Evolutionary conservation across 1,140 invertebrate species (phyloP).

Genomic region (Homarus americanus): DNA sequence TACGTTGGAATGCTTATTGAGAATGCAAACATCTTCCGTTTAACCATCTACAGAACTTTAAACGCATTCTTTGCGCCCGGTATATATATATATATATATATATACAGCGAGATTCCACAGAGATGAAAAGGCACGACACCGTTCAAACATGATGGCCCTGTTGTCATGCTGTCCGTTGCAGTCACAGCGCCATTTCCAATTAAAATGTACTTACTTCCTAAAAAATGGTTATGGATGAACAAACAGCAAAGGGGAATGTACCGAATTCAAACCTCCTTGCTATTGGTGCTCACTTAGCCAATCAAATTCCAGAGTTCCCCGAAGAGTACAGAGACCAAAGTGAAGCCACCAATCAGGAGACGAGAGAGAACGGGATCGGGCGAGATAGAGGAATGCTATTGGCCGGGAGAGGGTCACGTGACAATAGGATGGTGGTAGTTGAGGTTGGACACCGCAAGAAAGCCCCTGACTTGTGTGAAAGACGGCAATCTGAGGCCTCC

Average conservation of each 20-base stretch:
- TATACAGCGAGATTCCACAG: conserved; percentile 62
- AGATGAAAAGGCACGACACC: conserved; percentile 73
- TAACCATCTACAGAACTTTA: conserved; percentile 65
- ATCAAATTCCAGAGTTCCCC: conserved; percentile 62
- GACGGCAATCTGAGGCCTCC: conserved; percentile 49
- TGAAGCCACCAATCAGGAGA: conserved; percentile 70
- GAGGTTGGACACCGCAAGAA: conserved; percentile 5
- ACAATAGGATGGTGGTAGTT: conserved; percentile 3
- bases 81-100: conserved; percentile 58
- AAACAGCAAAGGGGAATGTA: conserved; percentile 72
- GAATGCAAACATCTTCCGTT: conserved; percentile 72
- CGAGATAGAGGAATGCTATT: conserved; percentile 60
- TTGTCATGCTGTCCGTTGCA: conserved; percentile 54
- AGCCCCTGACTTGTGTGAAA: conserved; percentile 39
- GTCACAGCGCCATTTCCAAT: conserved; percentile 66
- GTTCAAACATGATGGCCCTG: conserved; percentile 70
- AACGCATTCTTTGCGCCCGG: conserved; percentile 55
- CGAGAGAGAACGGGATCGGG: conserved; percentile 66
- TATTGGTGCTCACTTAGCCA: conserved; percentile 70
- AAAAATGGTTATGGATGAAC: conserved; percentile 64
- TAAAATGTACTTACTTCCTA: conserved; percentile 64
- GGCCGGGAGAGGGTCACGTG: conserved; percentile 25
- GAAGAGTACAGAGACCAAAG: conserved; percentile 66
- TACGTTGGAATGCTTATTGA: conserved; percentile 73
- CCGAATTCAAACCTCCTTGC: conserved; percentile 65